Evolutionary conservation across 2,797 vertebrate species (phyloP), one percentile per base, ranked within the genome.

Genomic region (Typhlichthys subterraneus): DNA sequence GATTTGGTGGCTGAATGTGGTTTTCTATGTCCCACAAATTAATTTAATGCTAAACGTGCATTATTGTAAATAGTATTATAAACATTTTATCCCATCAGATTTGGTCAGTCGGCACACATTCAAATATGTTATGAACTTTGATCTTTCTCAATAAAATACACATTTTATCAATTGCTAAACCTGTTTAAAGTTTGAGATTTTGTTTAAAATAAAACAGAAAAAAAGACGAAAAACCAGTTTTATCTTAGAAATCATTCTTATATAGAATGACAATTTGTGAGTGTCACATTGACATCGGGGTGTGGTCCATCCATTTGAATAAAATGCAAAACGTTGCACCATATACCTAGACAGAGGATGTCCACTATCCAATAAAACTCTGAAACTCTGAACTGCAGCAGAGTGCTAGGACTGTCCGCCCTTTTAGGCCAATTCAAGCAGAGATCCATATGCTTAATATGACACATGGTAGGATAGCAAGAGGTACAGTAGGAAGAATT

Each of bases 31-130:
- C 38, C 53, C 15, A 33, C 12, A 29, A 9, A 55, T 61, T 17
- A 69, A 12, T 49, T 76, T 58, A 42, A 66, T 71, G 33, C 55
- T 59, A 11, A 72, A 67, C 56, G 42, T 0, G 61, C 14, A 12
- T 61, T 46, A 57, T 81, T 86, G 71, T 87, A 73, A 86, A 63
- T 48, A 88, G 84, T 89, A 88, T 88, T 88, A 87, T 83, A 49
- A 62, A 59, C 42, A 29, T 69, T 73, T 72, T 69, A 54, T 72
- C 54, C 45, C 60, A 84, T 59, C 38, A 53, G 19, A 62, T 62
- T 53, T 79, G 71, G 75, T 74, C 14, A 47, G 8, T 42, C 38
- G 9, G 5, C 9, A 42, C 38, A 55, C 8, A 14, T 72, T 57
- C 65, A 56, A 83, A 71, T 12, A 48, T 14, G 47, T 48, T 64